Percentiles rank a stretch among this genome's conserved stretches.
Conservation (phyloP, 2,113 vertebrate genomes). For the Notothenia coriiceps region DNA sequence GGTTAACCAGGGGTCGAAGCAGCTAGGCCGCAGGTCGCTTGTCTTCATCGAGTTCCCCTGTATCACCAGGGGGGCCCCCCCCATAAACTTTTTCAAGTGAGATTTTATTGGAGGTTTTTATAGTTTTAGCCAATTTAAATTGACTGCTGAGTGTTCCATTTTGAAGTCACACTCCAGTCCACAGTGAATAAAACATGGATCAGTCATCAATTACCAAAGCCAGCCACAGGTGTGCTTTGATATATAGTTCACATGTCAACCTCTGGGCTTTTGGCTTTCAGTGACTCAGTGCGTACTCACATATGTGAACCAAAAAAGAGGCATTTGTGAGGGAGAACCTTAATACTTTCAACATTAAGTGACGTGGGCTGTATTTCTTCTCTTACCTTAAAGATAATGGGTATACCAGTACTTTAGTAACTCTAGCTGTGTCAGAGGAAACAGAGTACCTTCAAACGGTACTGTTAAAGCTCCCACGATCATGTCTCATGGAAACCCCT, state of each 20-base stretch:
- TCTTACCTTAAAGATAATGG: constrained; percentile 12
- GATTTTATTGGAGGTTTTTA: constrained; percentile 51
- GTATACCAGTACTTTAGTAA: constrained; percentile 10
- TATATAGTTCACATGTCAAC: constrained; percentile 10
- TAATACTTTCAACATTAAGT: constrained; percentile 7
- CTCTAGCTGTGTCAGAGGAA: constrained; percentile 13
- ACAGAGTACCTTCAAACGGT: constrained; percentile 16
- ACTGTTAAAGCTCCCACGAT: constrained; percentile 15
- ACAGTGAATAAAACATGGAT: constrained; percentile 29
- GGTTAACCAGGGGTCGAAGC: constrained; percentile 33
- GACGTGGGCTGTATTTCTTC: constrained; percentile 11
- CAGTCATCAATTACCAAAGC: constrained; percentile 11
- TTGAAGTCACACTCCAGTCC: constrained; percentile 14
- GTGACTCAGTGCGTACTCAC: neutral
- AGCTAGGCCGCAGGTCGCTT: neutral
- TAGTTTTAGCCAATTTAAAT: constrained; percentile 40
- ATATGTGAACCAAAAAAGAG: neutral
- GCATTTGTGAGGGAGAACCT: constrained; percentile 10
- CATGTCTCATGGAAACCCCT: constrained; percentile 47
- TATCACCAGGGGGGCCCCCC: constrained; percentile 10
- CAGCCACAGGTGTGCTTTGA: constrained; percentile 33
- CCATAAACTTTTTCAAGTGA: constrained; percentile 43
- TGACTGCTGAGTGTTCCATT: constrained; percentile 18
- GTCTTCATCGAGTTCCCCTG: constrained; percentile 18
- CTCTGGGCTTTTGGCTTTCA: constrained; percentile 16